Evolutionary conservation across 92 coral and sea anemone species (phyloP), one percentile per base, ranked within the genome.

Genomic region (Zoanthus solanderi): DNA sequence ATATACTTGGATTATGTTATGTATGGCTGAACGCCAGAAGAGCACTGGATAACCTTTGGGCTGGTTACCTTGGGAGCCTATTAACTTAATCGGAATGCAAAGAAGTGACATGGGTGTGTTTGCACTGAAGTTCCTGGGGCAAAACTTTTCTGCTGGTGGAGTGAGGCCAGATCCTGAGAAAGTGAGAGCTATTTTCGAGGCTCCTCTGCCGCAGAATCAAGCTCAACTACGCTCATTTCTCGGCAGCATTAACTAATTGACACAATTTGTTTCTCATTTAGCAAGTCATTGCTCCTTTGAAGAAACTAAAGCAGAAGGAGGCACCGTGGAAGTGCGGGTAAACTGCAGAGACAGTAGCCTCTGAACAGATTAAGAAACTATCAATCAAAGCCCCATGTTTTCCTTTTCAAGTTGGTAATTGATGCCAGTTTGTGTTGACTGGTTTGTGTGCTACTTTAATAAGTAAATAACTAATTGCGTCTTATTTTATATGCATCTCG

Each of bases 401-500:
- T 6, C 87, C 91, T 17, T 83, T 61, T 78, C 66, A 87, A 87
- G 78, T 56, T 78, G 61, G 86, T 60, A 52, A 87, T 87, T 15
- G 90, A 87, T 87, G 71, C 90, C 34, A 88, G 86, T 48, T 80
- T 17, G 71, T 69, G 46, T 69, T 44, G 88, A 53, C 74, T 85
- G 54, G 83, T 82, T 6, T 58, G 73, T 52, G 82, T 74, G 83
- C 61, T 86, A 54, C 57, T 86, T 60, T 75, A 86, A 42, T 16
- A 76, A n/a, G 14, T 42, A 45, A 32, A 78, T 28, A 67, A 68
- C 57, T 47, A 87, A 28, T 23, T 87, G 47, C 75, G 78, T 48
- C 85, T 85, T 57, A 78, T 87, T 46, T 85, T 86, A 42, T 78
- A 78, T 67, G 90, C 85, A 48, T 87, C 85, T n/a, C 71, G 86